Evolutionary conservation across 2,888 invertebrate species (phyloP), one percentile per base, ranked within the genome.

Genomic region (Apamea epomidion): DNA sequence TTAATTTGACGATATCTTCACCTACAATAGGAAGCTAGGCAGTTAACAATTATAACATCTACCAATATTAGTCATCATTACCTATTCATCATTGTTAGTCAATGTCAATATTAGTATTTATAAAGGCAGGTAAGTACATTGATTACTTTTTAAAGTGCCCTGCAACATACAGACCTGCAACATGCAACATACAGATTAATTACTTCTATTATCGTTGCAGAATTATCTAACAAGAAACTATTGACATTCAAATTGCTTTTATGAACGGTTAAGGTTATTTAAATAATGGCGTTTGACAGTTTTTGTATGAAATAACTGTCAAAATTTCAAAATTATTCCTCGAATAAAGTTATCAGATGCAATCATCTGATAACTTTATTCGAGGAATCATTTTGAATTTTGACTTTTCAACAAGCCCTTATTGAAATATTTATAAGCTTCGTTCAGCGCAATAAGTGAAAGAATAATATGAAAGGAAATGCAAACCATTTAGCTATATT

Each of bases 1-100:
- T 67, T 71, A n/a, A 62, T 70, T 54, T 45, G 48, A 51, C 8
- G 25, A 32, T 62, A 32, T n/a, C 21, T 60, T 7, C 45, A 37
- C 21, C 0, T 54, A 48, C 1, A 64, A 64, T 37, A 48, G 16
- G 37, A 48, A 58, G 37, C 3, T 82, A 74, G 32, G 16, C 65
- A 29, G 14, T 37, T 42, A 42, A 7, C 2, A 51, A 83, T 48
- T 77, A 77, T 32, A n/a, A 73, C 32, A 68, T 70, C 45, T 12
- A 10, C 67, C 81, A 76, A 87, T 85, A 73, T 71, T 67, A 85
- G 88, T 85, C 88, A 85, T 85, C 84, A 80, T 32, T 87, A 84
- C 69, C 58, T 48, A 42, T 73, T 58, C 37, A n/a, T 29, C 29
- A 67, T 84, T 72, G 80, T 71, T 51, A 70, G 54, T 45, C 51